Evolutionary conservation across 2,888 invertebrate species (phyloP).

Genomic region (Ennomos fuscantarius): DNA sequence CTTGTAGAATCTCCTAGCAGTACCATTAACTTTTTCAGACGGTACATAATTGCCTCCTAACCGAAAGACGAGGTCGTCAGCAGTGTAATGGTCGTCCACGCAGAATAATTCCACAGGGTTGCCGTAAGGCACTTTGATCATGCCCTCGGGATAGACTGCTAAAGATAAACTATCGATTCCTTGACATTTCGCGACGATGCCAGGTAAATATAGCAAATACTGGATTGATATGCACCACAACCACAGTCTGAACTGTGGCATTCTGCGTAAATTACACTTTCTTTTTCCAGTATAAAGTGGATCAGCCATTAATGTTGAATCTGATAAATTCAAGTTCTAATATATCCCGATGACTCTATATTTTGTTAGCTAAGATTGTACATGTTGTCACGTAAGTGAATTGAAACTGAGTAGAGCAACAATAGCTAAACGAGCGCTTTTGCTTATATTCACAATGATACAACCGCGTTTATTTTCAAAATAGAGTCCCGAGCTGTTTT

Average conservation of each 20-base stretch:
- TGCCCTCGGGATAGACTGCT: conserved; percentile 82
- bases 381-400: too few species aligned
- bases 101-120: conserved; percentile 87
- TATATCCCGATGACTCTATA: too few species aligned
- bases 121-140: conserved; percentile 85
- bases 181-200: conserved; percentile 65
- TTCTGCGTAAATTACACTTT: conserved; percentile 63
- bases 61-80: conserved; percentile 76
- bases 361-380: too few species aligned
- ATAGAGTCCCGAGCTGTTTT: too few species aligned
- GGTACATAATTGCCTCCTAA: conserved; percentile 44
- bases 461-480: too few species aligned
- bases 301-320: conserved; percentile 65
- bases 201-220: conserved; percentile 67
- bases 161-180: conserved; percentile 60
- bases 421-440: too few species aligned
- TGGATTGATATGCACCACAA: conserved; percentile 69
- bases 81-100: conserved; percentile 76
- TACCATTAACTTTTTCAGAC: conserved; percentile 85
- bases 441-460: too few species aligned
- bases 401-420: too few species aligned
- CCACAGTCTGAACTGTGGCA: conserved; percentile 65
- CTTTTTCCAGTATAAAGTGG: conserved; percentile 57
- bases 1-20: conserved; percentile 86
- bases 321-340: too few species aligned